Evolutionary conservation across 2,888 invertebrate species (phyloP).

Genomic region (Drosophila yooni): DNA sequence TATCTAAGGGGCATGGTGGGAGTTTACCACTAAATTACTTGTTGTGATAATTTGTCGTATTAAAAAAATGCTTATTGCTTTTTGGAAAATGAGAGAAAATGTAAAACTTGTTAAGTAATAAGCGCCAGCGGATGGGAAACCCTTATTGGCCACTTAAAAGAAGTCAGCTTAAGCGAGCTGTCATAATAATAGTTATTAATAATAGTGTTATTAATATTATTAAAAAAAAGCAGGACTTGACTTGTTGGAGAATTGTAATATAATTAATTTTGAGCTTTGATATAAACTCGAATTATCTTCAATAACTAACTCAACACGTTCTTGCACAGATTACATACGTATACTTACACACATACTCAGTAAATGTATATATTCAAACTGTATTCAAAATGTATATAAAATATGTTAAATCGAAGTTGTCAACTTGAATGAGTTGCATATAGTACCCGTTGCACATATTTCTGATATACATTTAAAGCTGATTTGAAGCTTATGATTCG

Average conservation of each 20-base stretch:
- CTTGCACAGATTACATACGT: neutral
- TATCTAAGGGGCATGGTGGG: conserved; percentile 26
- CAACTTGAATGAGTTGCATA: neutral
- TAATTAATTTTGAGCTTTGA: neutral
- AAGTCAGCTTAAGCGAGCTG: neutral
- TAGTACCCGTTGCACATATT: neutral
- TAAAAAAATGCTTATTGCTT: conserved; percentile 44
- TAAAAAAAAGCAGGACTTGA: neutral
- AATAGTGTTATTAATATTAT: neutral
- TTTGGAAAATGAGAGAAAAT: conserved; percentile 26
- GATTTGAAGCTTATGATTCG: conserved; percentile 4
- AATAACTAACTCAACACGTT: neutral
- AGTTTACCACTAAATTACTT: conserved; percentile 49
- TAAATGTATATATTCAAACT: neutral
- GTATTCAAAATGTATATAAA: neutral
- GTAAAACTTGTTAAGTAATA: conserved; percentile 5
- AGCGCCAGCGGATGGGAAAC: conserved; percentile 6
- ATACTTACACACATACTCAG: neutral
- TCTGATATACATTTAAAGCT: neutral
- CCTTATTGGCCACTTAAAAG: neutral
- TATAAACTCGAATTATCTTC: neutral
- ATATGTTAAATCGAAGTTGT: neutral
- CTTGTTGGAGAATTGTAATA: neutral
- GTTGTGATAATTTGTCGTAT: conserved; percentile 45
- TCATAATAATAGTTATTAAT: conserved; percentile 1